These are phyloP conservation scores for Baryphthengus martii DNA, from an alignment of 2,113 vertebrate species.

Conservation along the genomic window DNA sequence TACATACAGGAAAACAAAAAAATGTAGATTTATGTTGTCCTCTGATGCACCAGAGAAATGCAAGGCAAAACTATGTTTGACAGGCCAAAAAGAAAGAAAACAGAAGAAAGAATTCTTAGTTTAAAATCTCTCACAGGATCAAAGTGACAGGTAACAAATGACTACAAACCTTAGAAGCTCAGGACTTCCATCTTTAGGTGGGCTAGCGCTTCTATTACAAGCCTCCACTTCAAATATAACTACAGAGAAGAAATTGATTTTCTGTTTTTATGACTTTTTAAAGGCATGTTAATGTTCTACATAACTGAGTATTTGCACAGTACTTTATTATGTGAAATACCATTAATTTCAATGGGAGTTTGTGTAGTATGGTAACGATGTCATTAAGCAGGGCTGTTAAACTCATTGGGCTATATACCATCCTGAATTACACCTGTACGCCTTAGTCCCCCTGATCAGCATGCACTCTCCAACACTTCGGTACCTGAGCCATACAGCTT, in stretches of 20 bases:
- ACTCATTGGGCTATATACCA: constrained; percentile 16
- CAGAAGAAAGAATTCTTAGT: not conserved
- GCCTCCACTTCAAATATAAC: not conserved
- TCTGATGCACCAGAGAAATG: not conserved
- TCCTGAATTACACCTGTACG: constrained; percentile 23
- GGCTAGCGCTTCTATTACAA: not conserved
- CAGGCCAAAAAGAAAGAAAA: not conserved
- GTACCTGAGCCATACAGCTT: not conserved
- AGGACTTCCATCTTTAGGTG: not conserved
- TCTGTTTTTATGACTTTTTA: constrained; percentile 40
- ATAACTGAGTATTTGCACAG: constrained; percentile 37
- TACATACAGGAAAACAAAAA: not conserved
- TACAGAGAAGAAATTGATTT: constrained; percentile 9
- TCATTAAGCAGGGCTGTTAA: constrained; percentile 50
- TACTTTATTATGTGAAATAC: constrained; percentile 59
- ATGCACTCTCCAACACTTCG: not conserved
- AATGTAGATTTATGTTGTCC: not conserved
- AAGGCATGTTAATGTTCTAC: constrained; percentile 34
- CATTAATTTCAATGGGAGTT: constrained; percentile 59
- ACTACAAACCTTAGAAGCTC: not conserved
- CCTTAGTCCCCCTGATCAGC: not conserved
- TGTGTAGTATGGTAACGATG: constrained; percentile 45
- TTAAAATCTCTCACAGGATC: not conserved
- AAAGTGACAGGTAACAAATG: not conserved
- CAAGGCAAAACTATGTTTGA: not conserved